These are phyloP conservation scores for Meteorus colon DNA, from an alignment of 2,888 invertebrate genomes.

Conservation along the genomic window DNA sequence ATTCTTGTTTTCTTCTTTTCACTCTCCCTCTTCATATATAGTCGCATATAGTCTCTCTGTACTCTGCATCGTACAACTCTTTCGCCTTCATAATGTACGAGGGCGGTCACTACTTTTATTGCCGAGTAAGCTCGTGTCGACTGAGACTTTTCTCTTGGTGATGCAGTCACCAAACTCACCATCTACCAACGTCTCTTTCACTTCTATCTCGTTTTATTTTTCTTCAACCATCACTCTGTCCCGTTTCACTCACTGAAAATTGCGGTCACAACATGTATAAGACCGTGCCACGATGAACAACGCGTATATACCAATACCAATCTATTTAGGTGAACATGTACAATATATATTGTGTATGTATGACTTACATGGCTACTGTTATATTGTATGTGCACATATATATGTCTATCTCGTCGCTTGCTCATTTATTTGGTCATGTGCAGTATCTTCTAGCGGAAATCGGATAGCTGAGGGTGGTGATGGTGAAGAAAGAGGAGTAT, in stretches of 20 bases:
- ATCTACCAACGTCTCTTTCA: not conserved
- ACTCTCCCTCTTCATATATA: not conserved
- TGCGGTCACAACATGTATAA: conserved; percentile 33
- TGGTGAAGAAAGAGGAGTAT: not conserved
- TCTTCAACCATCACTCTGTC: conserved; percentile 5
- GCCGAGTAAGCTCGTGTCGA: conserved; percentile 48
- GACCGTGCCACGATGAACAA: conserved; percentile 16
- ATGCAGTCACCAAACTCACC: not conserved
- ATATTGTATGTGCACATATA: not conserved
- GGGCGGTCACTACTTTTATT: conserved; percentile 47
- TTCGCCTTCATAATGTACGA: conserved; percentile 40
- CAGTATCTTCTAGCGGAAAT: not conserved
- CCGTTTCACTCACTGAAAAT: conserved; percentile 29
- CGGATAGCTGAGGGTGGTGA: not conserved
- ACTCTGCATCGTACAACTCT: conserved; percentile 23
- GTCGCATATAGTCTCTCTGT: conserved; percentile 3
- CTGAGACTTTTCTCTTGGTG: not conserved
- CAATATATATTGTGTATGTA: not conserved
- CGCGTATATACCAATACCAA: conserved; percentile 12
- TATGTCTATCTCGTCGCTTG: conserved; percentile 7
- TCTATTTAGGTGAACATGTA: conserved; percentile 12
- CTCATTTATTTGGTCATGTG: conserved; percentile 14
- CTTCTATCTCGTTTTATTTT: not conserved
- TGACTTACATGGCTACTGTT: not conserved
- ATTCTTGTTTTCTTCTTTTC: not conserved